Percentiles rank a stretch among this genome's conserved stretches.
Evolutionary conservation across 2,888 invertebrate genomes (phyloP).

Genomic region (Anthoptus insignis): DNA sequence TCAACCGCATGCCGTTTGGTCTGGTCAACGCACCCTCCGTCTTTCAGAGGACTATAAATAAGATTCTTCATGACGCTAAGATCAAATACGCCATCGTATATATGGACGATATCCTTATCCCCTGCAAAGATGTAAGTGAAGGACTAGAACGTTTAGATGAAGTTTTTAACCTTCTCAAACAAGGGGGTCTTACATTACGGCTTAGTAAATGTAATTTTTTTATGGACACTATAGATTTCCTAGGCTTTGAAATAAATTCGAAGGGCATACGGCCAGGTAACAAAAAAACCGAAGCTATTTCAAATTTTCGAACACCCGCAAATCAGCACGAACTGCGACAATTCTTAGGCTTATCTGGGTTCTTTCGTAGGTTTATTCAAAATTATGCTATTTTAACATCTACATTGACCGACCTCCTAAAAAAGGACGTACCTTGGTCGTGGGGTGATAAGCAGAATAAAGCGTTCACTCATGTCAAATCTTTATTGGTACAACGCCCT

Average conservation of each 20-base stretch:
- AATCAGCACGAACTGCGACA: slow-evolving; percentile 50
- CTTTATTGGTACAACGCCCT: background rate
- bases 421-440: background rate
- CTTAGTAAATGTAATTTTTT: too few species aligned
- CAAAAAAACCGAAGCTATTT: background rate
- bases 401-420: background rate
- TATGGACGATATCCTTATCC: too few species aligned
- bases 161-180: too few species aligned
- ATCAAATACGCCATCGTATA: too few species aligned
- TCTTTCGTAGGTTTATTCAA: slow-evolving; percentile 45
- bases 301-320: background rate
- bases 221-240: too few species aligned
- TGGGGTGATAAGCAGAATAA: background rate
- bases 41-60: too few species aligned
- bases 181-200: too few species aligned
- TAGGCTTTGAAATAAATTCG: background rate
- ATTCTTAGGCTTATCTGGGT: slow-evolving; percentile 52
- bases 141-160: too few species aligned
- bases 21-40: too few species aligned
- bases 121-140: too few species aligned
- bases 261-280: background rate
- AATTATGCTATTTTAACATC: slow-evolving; percentile 38
- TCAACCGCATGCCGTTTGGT: too few species aligned
- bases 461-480: background rate
- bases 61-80: too few species aligned